Evolutionary conservation across 2,797 vertebrate species (phyloP).

Genomic region (Galagoides demidoff): DNA sequence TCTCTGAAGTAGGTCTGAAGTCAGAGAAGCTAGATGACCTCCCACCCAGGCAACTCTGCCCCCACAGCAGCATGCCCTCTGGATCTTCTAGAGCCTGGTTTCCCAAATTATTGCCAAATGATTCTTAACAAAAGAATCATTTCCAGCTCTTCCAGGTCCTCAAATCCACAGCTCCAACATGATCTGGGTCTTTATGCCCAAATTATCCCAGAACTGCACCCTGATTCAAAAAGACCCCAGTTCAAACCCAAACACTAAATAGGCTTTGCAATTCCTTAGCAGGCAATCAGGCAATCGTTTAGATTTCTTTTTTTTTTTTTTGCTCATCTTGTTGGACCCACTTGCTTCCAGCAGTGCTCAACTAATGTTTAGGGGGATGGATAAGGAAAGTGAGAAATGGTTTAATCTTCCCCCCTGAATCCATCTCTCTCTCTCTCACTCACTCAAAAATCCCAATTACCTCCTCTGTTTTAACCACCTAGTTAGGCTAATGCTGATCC

Average conservation of each 20-base stretch:
- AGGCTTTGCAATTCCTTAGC: not conserved
- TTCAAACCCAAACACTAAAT: not conserved
- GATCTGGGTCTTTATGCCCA: not conserved
- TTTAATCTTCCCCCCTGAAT: not conserved
- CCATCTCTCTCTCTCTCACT: not conserved
- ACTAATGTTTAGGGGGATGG: conserved; percentile 13
- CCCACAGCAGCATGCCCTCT: not conserved
- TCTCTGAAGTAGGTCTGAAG: not conserved
- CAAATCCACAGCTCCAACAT: not conserved
- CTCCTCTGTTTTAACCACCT: not conserved
- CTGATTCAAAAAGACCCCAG: not conserved
- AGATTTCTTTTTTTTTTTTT: conserved; percentile 7
- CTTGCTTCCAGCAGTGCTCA: conserved; percentile 47
- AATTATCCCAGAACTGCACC: not conserved
- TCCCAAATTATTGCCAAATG: not conserved
- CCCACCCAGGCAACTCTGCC: not conserved
- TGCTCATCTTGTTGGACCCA: conserved; percentile 5
- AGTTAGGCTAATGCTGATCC: not conserved
- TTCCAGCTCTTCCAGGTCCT: not conserved
- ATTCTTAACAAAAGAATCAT: not conserved
- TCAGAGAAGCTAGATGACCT: rapidly evolving
- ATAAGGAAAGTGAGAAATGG: not conserved
- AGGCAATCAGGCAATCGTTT: conserved; percentile 13
- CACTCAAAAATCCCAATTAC: not conserved
- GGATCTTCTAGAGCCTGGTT: not conserved